These are phyloP conservation scores for Lophotis ruficrista DNA, from an alignment of 2,113 vertebrate genomes.

Conservation along the genomic window DNA sequence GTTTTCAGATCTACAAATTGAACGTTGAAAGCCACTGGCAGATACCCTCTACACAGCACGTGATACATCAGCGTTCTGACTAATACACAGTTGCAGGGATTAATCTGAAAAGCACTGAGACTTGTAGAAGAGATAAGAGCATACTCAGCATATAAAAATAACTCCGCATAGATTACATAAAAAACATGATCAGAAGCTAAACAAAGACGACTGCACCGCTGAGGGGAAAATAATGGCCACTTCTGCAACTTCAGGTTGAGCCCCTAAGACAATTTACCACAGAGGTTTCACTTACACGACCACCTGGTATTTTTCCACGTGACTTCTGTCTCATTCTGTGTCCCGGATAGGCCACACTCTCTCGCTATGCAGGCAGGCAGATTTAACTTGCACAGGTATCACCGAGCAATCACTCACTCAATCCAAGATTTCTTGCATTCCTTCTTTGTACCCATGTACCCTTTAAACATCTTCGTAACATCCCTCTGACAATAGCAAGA, in stretches of 20 bases:
- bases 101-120: neutral
- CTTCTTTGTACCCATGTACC: neutral
- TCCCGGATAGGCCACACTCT: neutral
- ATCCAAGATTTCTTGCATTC: neutral
- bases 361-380: neutral
- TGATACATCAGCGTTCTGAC: neutral
- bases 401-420: neutral
- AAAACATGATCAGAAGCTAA: neutral
- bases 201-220: neutral
- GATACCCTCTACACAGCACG: neutral
- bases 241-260: neutral
- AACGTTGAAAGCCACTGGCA: neutral
- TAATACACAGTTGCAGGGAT: neutral
- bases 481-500: neutral
- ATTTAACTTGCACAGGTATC: neutral
- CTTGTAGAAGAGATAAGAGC: neutral
- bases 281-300: neutral
- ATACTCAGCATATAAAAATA: slow-evolving; percentile 1
- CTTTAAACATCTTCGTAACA: neutral
- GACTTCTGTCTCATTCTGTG: neutral
- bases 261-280: neutral
- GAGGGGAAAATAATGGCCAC: neutral
- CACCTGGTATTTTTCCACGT: neutral
- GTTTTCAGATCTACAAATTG: neutral
- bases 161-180: neutral